Percentiles rank a stretch among this genome's conserved stretches.
phyloP scores from a whole-genome alignment of 2,797 vertebrate genomes.

The Crocidura indochinensis region DNA sequence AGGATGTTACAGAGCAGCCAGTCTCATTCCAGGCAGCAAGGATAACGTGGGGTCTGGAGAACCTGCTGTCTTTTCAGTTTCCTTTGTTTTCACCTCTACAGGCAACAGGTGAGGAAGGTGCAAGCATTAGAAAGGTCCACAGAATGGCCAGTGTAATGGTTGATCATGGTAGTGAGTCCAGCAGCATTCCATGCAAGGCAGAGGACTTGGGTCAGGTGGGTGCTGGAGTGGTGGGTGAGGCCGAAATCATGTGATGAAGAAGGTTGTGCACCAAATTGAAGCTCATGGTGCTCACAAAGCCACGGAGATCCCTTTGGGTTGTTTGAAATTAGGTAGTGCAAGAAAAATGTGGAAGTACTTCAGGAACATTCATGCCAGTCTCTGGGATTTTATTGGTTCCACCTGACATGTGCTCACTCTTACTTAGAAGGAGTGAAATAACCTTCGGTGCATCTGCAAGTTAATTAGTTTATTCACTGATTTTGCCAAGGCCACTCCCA shows the following conservation, averaged over 20 bases:
- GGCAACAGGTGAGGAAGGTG: not conserved
- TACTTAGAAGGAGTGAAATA: not conserved
- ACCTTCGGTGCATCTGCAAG: not conserved
- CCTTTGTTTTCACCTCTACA: not conserved
- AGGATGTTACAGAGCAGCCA: not conserved
- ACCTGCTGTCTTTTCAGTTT: not conserved
- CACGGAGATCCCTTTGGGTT: no score
- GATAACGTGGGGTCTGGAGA: not conserved
- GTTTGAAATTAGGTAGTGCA: no score
- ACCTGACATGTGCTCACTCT: not conserved
- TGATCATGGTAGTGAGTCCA: not conserved
- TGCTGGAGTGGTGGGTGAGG: no score
- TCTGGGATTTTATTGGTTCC: no score
- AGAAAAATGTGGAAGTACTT: no score
- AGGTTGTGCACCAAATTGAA: no score
- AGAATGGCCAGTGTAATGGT: not conserved
- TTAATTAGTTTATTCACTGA: not conserved
- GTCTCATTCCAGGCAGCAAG: not conserved
- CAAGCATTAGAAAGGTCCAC: not conserved
- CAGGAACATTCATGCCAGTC: no score
- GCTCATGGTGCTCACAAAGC: no score
- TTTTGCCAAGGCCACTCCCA: not conserved
- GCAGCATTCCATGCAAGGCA: not conserved
- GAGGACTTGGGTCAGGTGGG: no score
- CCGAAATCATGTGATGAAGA: no score